Percentiles rank a stretch among this genome's conserved stretches.
Conservation (phyloP, 2,888 invertebrate genomes). For the Macrosiphum euphorbiae region DNA sequence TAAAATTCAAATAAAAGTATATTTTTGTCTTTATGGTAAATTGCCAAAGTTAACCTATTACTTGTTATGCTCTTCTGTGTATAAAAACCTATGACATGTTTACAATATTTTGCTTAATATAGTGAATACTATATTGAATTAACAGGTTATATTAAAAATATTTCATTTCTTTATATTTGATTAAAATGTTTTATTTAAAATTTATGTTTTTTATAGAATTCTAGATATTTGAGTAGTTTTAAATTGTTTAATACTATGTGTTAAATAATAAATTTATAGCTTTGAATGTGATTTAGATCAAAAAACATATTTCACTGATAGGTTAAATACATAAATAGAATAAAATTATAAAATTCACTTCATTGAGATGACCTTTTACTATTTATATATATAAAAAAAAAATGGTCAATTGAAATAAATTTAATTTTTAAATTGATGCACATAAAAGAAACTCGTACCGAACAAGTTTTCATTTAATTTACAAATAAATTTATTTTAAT, state of each 20-base stretch:
- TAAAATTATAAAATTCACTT: not conserved
- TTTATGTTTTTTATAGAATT: not conserved
- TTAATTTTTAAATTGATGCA: not conserved
- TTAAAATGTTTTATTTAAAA: not conserved
- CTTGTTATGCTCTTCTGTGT: not conserved
- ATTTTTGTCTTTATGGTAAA: slow-evolving; percentile 52
- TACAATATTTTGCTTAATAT: not conserved
- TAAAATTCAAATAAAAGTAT: slow-evolving; percentile 47
- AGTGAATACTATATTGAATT: not conserved
- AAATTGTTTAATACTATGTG: not conserved
- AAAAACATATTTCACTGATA: not conserved
- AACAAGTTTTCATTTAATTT: not conserved
- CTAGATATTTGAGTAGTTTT: not conserved
- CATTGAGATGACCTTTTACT: not conserved
- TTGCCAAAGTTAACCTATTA: slow-evolving; percentile 48
- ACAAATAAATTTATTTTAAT: not conserved
- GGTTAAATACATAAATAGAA: not conserved
- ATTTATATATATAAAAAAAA: not conserved
- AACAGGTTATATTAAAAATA: not conserved
- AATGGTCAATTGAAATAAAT: not conserved
- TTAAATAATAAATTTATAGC: not conserved
- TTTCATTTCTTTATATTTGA: not conserved
- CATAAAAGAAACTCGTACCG: not conserved
- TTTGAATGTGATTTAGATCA: not conserved
- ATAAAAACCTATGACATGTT: not conserved